Base-by-base conservation (phyloP, 2,888 invertebrate species). In the Harpalus rufipes region DNA sequence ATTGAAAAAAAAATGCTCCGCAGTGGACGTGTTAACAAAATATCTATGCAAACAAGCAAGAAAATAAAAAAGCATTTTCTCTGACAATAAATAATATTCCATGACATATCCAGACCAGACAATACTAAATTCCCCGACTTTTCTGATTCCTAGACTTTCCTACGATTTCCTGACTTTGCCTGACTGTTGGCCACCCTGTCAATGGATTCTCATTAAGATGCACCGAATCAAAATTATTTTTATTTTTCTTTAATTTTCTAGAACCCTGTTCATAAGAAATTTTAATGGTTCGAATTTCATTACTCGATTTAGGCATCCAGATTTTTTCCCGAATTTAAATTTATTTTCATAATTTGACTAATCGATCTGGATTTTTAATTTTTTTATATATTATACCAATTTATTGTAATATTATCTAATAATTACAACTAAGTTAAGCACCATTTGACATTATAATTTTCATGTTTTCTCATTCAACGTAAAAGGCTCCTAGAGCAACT, bases 361-460 rank as follows among this genome's bases (percentile, higher is more conserved):
- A 78, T 25, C 12, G 39, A 63, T 84, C 84, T 84, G 84, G 82
- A 82, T 61, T 76, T 78, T 68, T 72, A 32, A 59, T 39, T 72
- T 56, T 68, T 56, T 58, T 84, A 76, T 84, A 51, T 63, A 59
- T 81, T 68, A 81, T 63, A 78, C 51, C 78, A 59, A 82, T 82
- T 82, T 72, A 82, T 39, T 84, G 78, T 84, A 84, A 81, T 68
- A 72, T 83, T 76, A 59, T 74, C 82, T 82, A 81, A 65, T 56
- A 56, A 72, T 72, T 83, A 74, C 25, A 84, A 84, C 84, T 84
- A 84, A 84, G 84, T 84, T 84, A 84, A 84, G 84, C 84, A 84
- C 84, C 84, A 84, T 84, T 84, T 84, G 84, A 84, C 84, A 84
- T 84, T 84, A 84, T 84, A 84, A 74, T 41, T 79, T 59, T 76